A percentile compares a stretch with the other conserved stretches of the same genome.
Evolutionary conservation across 2,888 invertebrate genomes (phyloP).

Genomic region (Ceramica pisi): DNA sequence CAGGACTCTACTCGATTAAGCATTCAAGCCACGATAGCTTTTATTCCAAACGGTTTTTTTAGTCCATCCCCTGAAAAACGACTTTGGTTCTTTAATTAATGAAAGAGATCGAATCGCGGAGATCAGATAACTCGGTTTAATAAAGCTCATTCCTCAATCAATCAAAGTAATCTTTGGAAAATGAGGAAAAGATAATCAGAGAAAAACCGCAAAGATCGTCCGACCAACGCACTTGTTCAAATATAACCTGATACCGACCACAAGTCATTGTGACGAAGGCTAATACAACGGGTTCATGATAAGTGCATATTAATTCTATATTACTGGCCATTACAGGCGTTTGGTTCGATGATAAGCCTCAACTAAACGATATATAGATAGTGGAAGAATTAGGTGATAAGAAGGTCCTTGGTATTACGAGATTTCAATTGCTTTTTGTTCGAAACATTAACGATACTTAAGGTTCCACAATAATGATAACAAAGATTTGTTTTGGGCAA

Average conservation of each 20-base stretch:
- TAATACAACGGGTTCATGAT: constrained; percentile 22
- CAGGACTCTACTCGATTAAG: not conserved
- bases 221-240: constrained; percentile 40
- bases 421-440: constrained; percentile 7
- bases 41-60: not conserved
- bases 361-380: constrained; percentile 4
- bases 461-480: not conserved
- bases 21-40: constrained; percentile 11
- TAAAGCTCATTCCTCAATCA: not conserved
- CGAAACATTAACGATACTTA: not conserved
- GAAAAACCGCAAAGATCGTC: constrained; percentile 44
- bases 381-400: constrained; percentile 5
- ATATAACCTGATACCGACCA: constrained; percentile 59
- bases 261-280: constrained; percentile 55
- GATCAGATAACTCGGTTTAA: not conserved
- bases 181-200: constrained; percentile 41
- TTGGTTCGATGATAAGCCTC: constrained; percentile 7
- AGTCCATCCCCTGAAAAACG: not conserved
- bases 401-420: not conserved
- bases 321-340: constrained; percentile 32
- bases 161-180: constrained; percentile 8
- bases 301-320: constrained; percentile 33
- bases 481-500: not conserved
- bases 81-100: not conserved
- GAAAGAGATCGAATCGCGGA: not conserved